These are phyloP conservation scores for Drosophila paranaensis DNA, from an alignment of 2,888 invertebrate species.

Conservation along the genomic window DNA sequence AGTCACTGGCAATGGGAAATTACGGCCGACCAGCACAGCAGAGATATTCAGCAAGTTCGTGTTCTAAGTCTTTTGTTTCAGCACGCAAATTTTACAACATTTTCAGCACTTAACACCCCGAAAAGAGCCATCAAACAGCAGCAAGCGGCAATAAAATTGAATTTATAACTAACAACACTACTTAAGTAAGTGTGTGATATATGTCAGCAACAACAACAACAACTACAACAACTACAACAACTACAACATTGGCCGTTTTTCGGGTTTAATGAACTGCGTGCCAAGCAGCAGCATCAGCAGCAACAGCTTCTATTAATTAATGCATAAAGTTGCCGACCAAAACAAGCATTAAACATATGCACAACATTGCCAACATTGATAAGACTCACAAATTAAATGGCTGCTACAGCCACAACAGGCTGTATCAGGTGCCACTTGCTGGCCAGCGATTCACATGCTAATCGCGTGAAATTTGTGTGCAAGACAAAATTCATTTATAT, in stretches of 20 bases:
- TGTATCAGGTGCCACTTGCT: slow-evolving; percentile 51
- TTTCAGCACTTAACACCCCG: slow-evolving; percentile 57
- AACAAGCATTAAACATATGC: slow-evolving; percentile 63
- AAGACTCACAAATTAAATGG: slow-evolving; percentile 70
- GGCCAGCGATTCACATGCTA: slow-evolving; percentile 69
- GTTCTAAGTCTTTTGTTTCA: slow-evolving; percentile 76
- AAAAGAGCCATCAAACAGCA: slow-evolving; percentile 47
- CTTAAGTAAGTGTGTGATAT: slow-evolving; percentile 31
- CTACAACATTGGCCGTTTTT: slow-evolving; percentile 24
- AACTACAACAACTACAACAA: background rate
- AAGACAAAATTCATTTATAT: slow-evolving; percentile 41
- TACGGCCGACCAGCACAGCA: background rate
- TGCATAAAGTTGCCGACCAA: slow-evolving; percentile 59
- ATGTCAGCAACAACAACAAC: slow-evolving; percentile 33
- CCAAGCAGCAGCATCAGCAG: slow-evolving; percentile 6
- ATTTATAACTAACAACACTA: slow-evolving; percentile 52
- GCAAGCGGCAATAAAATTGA: slow-evolving; percentile 55
- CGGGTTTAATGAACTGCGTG: slow-evolving; percentile 70
- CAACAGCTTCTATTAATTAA: slow-evolving; percentile 59
- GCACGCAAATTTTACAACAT: slow-evolving; percentile 37
- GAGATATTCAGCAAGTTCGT: slow-evolving; percentile 59
- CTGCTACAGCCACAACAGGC: slow-evolving; percentile 8
- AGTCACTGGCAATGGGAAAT: slow-evolving; percentile 38
- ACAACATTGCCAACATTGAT: slow-evolving; percentile 64
- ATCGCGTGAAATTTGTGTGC: slow-evolving; percentile 66